These are phyloP conservation scores for Euschistus heros DNA, from an alignment of 1,140 invertebrate species.

Conservation along the genomic window DNA sequence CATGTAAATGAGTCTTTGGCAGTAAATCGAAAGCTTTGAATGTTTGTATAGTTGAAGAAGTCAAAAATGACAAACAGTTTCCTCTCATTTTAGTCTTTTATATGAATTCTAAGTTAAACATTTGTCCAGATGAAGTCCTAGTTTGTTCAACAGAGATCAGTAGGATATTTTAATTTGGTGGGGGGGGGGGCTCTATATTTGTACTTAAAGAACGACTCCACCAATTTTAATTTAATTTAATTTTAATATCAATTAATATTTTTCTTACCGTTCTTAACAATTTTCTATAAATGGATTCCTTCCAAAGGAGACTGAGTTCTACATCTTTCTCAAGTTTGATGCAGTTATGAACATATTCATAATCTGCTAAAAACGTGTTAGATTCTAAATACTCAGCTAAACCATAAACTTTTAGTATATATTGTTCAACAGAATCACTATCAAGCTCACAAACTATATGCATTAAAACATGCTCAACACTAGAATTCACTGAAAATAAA, in stretches of 20 bases:
- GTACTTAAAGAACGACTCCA: too few species aligned
- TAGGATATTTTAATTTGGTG: too few species aligned
- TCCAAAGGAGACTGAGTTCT: constrained; percentile 54
- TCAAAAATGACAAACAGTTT: too few species aligned
- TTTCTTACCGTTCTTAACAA: constrained; percentile 56
- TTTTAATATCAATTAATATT: not conserved
- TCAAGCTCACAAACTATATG: constrained; percentile 76
- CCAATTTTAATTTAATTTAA: not conserved
- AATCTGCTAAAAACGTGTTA: constrained; percentile 62
- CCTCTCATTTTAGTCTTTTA: too few species aligned
- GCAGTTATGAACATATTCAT: constrained; percentile 81
- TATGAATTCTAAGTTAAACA: too few species aligned
- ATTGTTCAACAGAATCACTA: constrained; percentile 46
- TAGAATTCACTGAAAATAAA: constrained; percentile 61
- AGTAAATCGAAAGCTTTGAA: too few species aligned
- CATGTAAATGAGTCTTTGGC: too few species aligned
- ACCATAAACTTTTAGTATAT: constrained; percentile 57
- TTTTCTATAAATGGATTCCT: constrained; percentile 47
- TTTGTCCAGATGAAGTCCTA: too few species aligned
- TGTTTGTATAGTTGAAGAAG: too few species aligned
- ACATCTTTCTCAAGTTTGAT: constrained; percentile 89
- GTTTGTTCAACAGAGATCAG: too few species aligned
- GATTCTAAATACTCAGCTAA: constrained; percentile 67
- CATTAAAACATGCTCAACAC: constrained; percentile 74
- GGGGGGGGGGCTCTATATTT: too few species aligned